These are phyloP conservation scores for Coregonus suidteri DNA, from an alignment of 2,797 vertebrate genomes.

Conservation along the genomic window DNA sequence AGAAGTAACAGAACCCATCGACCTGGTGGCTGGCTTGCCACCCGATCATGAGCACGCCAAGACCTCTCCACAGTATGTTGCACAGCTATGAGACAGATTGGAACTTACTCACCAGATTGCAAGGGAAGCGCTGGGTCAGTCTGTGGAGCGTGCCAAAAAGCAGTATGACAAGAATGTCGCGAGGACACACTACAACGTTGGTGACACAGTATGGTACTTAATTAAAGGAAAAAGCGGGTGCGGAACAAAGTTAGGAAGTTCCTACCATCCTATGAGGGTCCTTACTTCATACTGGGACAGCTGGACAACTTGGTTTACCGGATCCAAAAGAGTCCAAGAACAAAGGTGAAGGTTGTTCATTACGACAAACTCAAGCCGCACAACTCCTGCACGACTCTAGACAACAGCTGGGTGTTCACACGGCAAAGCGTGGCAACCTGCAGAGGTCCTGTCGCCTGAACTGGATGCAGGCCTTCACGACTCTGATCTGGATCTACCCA, in stretches of 20 bases:
- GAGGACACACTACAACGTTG: not conserved
- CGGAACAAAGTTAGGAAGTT: constrained; percentile 23
- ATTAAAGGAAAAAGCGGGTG: constrained; percentile 18
- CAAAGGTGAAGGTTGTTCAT: constrained; percentile 13
- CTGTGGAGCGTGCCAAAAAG: too few relatives aligned
- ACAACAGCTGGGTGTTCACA: too few relatives aligned
- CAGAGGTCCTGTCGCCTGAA: too few relatives aligned
- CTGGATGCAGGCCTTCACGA: too few relatives aligned
- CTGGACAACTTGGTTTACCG: not conserved
- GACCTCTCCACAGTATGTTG: constrained; percentile 3
- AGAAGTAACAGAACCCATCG: too few relatives aligned
- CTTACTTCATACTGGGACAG: not conserved
- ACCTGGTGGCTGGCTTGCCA: not conserved
- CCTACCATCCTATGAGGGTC: constrained; percentile 9
- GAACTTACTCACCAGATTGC: constrained; percentile 15
- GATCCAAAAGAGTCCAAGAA: not conserved
- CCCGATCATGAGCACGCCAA: not conserved
- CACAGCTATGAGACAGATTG: not conserved
- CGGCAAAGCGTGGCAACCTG: too few relatives aligned
- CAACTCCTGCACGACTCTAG: not conserved
- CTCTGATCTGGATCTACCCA: too few relatives aligned
- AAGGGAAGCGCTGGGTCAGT: not conserved
- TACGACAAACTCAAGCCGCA: constrained; percentile 19
- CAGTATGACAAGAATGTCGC: constrained; percentile 26
- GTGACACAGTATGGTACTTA: constrained; percentile 17